These are phyloP conservation scores for Phyto melanocephala DNA, from an alignment of 2,888 invertebrate species.

Conservation along the genomic window DNA sequence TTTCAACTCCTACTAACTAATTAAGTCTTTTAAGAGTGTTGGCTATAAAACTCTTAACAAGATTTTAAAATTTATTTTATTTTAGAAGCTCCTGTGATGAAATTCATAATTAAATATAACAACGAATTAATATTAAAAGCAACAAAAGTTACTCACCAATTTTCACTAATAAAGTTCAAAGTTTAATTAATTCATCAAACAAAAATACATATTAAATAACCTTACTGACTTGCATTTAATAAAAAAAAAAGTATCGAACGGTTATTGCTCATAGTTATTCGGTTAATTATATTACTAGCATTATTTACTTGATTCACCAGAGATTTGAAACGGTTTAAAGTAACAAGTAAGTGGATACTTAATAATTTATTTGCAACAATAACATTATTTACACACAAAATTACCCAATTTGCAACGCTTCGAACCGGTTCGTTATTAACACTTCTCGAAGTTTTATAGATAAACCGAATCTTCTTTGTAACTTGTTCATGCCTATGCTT, in stretches of 20 bases:
- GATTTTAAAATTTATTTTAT: not conserved
- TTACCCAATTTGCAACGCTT: too few relatives aligned
- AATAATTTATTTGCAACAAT: not conserved
- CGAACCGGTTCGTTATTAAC: too few relatives aligned
- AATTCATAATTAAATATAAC: constrained; percentile 3
- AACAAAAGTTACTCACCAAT: too few relatives aligned
- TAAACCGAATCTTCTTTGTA: too few relatives aligned
- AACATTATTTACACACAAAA: not conserved
- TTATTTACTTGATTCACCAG: not conserved
- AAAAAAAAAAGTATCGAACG: not conserved
- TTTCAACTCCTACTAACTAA: not conserved
- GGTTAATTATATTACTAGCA: not conserved
- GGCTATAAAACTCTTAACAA: not conserved
- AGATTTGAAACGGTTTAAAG: constrained; percentile 10
- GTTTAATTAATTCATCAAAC: not conserved
- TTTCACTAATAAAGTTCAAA: not conserved
- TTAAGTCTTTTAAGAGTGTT: too few relatives aligned
- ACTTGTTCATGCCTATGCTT: too few relatives aligned
- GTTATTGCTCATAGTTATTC: not conserved
- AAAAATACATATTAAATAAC: too few relatives aligned
- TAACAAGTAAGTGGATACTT: constrained; percentile 35
- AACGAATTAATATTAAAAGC: constrained; percentile 14
- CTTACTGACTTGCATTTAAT: not conserved
- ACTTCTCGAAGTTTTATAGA: too few relatives aligned
- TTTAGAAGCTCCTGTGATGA: constrained; percentile 19